These are phyloP conservation scores for Pterois miles DNA, from an alignment of 2,797 vertebrate genomes.

Conservation along the genomic window DNA sequence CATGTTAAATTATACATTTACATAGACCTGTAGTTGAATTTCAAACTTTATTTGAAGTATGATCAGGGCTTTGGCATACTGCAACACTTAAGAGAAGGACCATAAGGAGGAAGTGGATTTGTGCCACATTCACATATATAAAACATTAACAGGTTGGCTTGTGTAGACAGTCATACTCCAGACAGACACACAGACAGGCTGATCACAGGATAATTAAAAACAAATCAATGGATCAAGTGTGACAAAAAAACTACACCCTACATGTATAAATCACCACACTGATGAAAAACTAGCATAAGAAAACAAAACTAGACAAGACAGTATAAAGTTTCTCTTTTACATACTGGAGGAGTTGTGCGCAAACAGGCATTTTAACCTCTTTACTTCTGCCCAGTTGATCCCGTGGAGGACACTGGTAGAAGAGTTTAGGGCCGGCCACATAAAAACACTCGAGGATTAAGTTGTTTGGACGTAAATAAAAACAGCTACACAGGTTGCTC, in stretches of 20 bases:
- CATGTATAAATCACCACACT: slow-evolving; percentile 37
- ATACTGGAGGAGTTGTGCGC: slow-evolving; percentile 23
- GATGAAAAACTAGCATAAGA: slow-evolving; percentile 38
- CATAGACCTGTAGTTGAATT: background rate
- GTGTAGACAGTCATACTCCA: slow-evolving; percentile 25
- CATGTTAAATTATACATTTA: background rate
- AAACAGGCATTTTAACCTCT: slow-evolving; percentile 8
- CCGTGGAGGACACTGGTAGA: background rate
- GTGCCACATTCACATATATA: slow-evolving; percentile 51
- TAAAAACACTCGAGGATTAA: slow-evolving; percentile 21
- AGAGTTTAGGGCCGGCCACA: slow-evolving; percentile 4
- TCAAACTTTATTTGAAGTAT: slow-evolving; percentile 36
- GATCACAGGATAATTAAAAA: slow-evolving; percentile 12
- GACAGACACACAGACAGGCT: background rate
- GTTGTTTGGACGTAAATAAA: slow-evolving; percentile 8
- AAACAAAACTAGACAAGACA: slow-evolving; percentile 40
- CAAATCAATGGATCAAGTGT: slow-evolving; percentile 29
- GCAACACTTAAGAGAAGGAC: slow-evolving; percentile 38
- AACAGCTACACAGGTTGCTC: slow-evolving; percentile 25
- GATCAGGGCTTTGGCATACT: slow-evolving; percentile 62
- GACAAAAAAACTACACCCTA: slow-evolving; percentile 42
- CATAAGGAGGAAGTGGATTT: slow-evolving; percentile 1
- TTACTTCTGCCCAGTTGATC: slow-evolving; percentile 2
- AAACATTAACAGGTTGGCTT: slow-evolving; percentile 43
- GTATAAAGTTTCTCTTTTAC: slow-evolving; percentile 24